Evolutionary conservation across 2,797 vertebrate species (phyloP).

Genomic region (Etheostoma nigrum): DNA sequence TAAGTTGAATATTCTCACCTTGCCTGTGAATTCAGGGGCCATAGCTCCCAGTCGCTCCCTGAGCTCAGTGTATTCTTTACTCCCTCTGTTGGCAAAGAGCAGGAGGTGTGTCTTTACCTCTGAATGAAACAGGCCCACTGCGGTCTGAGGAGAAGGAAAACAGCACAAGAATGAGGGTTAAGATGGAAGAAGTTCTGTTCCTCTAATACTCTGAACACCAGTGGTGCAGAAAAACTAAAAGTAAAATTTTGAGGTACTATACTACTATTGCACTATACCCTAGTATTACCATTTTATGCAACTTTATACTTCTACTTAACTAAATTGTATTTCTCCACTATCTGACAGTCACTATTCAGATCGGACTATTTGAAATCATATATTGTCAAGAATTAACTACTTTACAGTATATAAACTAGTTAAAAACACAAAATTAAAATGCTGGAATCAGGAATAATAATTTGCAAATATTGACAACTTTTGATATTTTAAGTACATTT

Average conservation of each 20-base stretch:
- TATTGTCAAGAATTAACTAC: background rate
- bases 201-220: background rate
- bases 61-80: slow-evolving; percentile 78
- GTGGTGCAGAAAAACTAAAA: background rate
- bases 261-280: background rate
- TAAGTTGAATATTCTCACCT: slow-evolving; percentile 67
- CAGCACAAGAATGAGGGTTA: background rate
- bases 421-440: background rate
- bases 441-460: background rate
- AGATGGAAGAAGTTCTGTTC: background rate
- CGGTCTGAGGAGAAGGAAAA: slow-evolving; percentile 80
- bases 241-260: background rate
- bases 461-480: background rate
- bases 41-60: slow-evolving; percentile 77
- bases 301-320: background rate
- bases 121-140: slow-evolving; percentile 90
- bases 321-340: background rate
- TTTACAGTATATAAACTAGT: background rate
- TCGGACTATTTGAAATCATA: background rate
- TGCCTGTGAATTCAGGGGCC: slow-evolving; percentile 83
- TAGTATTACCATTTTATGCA: background rate
- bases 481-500: background rate
- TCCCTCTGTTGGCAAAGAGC: slow-evolving; percentile 89
- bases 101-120: slow-evolving; percentile 89
- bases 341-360: background rate